Conservation (phyloP, 1,140 invertebrate genomes). For the Conus betulinus region DNA sequence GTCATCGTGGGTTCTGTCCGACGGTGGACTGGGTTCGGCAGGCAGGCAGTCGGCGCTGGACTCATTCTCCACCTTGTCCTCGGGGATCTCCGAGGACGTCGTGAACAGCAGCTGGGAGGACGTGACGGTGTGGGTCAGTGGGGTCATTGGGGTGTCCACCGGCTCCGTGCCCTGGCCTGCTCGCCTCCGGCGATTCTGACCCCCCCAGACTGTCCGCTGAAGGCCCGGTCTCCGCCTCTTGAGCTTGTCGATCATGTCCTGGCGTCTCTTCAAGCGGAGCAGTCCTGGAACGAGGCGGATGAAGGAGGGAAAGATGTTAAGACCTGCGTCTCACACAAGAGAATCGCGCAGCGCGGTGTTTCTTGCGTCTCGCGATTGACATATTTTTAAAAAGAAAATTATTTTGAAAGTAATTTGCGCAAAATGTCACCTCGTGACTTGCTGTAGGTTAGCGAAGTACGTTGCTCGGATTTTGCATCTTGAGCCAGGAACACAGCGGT, state of each 20-base stretch:
- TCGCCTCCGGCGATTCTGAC: neutral
- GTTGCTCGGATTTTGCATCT: no score
- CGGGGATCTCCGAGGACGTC: neutral
- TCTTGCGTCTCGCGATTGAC: no score
- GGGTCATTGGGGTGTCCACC: neutral
- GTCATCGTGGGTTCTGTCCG: neutral
- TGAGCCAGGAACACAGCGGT: no score
- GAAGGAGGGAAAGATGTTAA: no score
- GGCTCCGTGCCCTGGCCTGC: no score
- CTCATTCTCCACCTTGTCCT: neutral
- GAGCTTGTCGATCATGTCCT: conserved; percentile 1
- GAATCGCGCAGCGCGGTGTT: no score
- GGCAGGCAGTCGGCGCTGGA: neutral
- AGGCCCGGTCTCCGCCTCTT: neutral
- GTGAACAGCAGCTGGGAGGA: neutral
- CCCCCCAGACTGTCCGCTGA: neutral
- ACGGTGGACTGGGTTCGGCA: neutral
- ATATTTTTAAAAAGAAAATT: no score
- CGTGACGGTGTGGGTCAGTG: neutral
- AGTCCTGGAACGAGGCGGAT: neutral
- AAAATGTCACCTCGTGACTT: no score
- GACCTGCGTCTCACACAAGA: no score
- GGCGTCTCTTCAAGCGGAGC: neutral
- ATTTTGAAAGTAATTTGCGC: no score
- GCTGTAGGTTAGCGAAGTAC: no score